Base-by-base conservation (phyloP, 2,888 invertebrate genomes). In the Koerneria pararmatus region DNA sequence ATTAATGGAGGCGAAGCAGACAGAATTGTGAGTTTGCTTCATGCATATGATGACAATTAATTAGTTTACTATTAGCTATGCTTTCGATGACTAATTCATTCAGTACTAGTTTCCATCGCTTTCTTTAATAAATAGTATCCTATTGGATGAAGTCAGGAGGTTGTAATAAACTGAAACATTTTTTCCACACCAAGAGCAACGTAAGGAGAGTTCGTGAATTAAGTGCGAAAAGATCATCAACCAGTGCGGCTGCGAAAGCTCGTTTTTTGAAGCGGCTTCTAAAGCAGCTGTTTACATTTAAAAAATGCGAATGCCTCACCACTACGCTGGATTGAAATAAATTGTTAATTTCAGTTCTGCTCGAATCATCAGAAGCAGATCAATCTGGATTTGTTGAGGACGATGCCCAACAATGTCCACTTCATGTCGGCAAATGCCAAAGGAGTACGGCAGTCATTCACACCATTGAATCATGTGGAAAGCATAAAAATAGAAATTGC, bases 401-500 rank as follows among this genome's bases (percentile, higher is more conserved):
- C 87, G 1, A 86, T 87, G 86, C 87, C 87, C 1, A 83, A 81
- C 63, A 87, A 87, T 74, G 83, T 86, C 48, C 86, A 86, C 73
- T 87, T 87, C 74, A 83, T 84, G 68, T 82, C 84, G 32, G 79
- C 83, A 5, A 83, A 84, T 32, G 84, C 85, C 54, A 86, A 86
- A 78, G 87, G 87, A 74, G 87, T 87, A 72, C 75, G 84, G 72
- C 27, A 11, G 1, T 4, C 15, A 24, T 41, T 24, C 3, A 34
- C 6, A 6, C 24, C 19, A 27, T 11, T 37, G 62, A 51, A 11
- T 1, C 53, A 22, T 24, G 8, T 22, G 24, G n/a, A 1, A 53
- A 22, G 1, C 53, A n/a, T n/a, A n/a, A n/a, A n/a, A n/a, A n/a
- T n/a, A n/a, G n/a, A n/a, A n/a, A n/a, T n/a, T n/a, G n/a, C n/a